phyloP scores from a whole-genome alignment of 2,113 vertebrate species.

The Colaptes auratus region DNA sequence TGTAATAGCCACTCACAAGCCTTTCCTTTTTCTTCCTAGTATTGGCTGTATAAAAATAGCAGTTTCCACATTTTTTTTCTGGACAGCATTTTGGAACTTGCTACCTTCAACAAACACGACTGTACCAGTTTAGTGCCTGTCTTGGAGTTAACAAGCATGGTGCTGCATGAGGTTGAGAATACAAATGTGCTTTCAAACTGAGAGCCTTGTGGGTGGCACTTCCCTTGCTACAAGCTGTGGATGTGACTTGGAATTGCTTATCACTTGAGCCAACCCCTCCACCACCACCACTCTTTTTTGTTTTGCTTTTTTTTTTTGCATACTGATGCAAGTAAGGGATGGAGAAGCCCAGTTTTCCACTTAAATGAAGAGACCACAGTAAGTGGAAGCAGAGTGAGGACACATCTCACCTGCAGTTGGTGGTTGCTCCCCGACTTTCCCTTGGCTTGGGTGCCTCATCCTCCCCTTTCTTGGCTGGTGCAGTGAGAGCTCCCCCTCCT shows the following conservation, averaged over 20 bases:
- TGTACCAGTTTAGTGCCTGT: background rate
- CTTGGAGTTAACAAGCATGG: background rate
- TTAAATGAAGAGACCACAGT: background rate
- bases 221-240: background rate
- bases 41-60: background rate
- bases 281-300: no score
- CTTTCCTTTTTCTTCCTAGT: background rate
- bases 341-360: background rate
- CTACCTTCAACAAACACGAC: background rate
- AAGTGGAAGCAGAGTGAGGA: background rate
- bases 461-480: background rate
- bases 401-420: background rate
- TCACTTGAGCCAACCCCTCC: background rate
- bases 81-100: background rate
- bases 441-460: background rate
- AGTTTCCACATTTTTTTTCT: background rate
- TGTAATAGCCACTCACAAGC: background rate
- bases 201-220: background rate
- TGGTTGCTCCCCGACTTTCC: background rate
- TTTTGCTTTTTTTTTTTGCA: no score
- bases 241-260: background rate
- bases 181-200: background rate
- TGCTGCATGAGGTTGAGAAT: background rate
- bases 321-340: background rate
- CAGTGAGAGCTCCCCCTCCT: slow-evolving; percentile 57